Evolutionary conservation across 64 coral and sea anemone species (phyloP).

Genomic region (Stichodactyla helianthus): DNA sequence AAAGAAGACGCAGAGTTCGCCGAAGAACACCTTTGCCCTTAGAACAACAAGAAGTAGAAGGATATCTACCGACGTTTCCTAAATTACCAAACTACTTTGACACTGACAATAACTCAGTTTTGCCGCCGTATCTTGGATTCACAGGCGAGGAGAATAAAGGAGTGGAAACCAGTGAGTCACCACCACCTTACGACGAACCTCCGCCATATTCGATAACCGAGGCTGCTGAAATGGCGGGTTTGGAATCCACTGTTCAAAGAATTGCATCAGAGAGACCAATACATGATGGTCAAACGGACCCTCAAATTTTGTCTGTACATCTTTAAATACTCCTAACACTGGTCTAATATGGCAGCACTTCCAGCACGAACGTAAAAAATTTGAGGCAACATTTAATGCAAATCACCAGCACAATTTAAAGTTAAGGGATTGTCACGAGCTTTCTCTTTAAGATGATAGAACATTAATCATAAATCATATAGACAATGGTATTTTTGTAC

Average conservation of each 20-base stretch:
- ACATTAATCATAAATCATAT: too few relatives aligned
- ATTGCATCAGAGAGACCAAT: neutral
- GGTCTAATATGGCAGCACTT: neutral
- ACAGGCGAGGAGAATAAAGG: neutral
- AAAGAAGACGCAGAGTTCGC: neutral
- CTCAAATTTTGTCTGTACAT: neutral
- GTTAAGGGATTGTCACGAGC: too few relatives aligned
- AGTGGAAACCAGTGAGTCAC: neutral
- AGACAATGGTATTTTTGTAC: too few relatives aligned
- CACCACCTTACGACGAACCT: neutral
- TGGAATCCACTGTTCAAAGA: neutral
- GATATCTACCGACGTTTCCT: neutral
- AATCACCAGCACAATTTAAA: too few relatives aligned
- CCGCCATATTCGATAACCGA: neutral
- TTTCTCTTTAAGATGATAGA: too few relatives aligned
- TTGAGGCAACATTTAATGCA: too few relatives aligned
- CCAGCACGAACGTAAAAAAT: too few relatives aligned
- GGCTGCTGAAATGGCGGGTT: neutral
- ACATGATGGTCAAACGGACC: neutral
- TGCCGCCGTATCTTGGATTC: neutral
- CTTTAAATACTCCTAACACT: neutral
- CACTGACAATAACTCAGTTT: neutral
- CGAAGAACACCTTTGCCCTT: neutral
- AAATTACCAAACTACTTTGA: slow-evolving; percentile 9
- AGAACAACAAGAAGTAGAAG: neutral